Evolutionary conservation across 2,113 vertebrate species (phyloP).

Genomic region (Azemiops feae): DNA sequence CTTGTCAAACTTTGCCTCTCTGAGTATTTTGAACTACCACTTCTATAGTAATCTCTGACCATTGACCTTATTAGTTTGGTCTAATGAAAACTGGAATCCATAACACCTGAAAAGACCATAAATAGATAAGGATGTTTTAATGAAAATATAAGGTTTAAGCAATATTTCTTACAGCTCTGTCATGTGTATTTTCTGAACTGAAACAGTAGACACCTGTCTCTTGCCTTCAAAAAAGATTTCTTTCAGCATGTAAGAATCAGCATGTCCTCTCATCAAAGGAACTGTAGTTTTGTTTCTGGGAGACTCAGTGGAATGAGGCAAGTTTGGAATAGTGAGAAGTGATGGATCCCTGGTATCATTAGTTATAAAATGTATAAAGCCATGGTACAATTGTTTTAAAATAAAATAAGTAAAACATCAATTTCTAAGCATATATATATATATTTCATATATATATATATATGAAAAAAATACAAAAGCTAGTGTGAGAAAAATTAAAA

Average conservation of each 20-base stretch:
- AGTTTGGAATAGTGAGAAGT: not conserved
- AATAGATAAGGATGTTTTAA: not conserved
- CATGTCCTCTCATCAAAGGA: not conserved
- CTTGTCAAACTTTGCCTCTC: not conserved
- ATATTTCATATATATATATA: too few species aligned
- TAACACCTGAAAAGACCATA: not conserved
- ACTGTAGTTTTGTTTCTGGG: not conserved
- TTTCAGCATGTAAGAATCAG: not conserved
- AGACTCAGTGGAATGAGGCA: not conserved
- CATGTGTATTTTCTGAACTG: not conserved
- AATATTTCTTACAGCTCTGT: not conserved
- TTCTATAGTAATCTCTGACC: not conserved
- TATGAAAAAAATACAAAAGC: not conserved
- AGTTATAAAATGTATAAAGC: not conserved
- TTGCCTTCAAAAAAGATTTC: slow-evolving; percentile 3
- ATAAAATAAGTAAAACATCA: not conserved
- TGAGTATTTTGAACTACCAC: not conserved
- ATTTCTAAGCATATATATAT: not conserved
- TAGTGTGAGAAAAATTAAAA: not conserved
- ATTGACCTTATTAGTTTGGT: not conserved
- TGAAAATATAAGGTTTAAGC: slow-evolving; percentile 15
- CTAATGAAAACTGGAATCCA: not conserved
- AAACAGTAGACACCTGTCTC: not conserved
- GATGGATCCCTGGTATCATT: not conserved
- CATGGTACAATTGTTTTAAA: not conserved